Evolutionary conservation across 2,888 invertebrate genomes (phyloP).

Genomic region (Lepidonotus clava): DNA sequence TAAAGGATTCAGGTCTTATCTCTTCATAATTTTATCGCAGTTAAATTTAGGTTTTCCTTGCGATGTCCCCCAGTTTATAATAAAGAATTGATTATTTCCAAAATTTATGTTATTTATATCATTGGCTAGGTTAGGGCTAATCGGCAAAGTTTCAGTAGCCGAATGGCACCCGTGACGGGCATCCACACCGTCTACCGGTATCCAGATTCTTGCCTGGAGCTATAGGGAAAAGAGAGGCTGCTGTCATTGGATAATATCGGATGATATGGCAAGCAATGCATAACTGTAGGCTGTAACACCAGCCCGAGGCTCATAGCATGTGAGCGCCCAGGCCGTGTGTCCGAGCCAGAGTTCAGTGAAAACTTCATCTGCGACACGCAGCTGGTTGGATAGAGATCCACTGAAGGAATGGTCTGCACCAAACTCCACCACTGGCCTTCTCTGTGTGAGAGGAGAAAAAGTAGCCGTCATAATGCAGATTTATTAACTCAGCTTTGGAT

Average conservation of each 20-base stretch:
- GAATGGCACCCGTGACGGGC: neutral
- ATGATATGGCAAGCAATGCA: constrained; percentile 47
- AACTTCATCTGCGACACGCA: constrained; percentile 48
- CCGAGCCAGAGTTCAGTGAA: constrained; percentile 40
- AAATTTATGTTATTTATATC: constrained; percentile 3
- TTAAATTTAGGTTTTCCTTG: no score
- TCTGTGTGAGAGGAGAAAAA: no score
- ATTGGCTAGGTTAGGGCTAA: neutral
- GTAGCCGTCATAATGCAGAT: no score
- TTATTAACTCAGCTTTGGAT: no score
- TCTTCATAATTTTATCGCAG: no score
- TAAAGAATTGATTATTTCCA: no score
- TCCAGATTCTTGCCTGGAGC: constrained; percentile 53
- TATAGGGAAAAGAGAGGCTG: constrained; percentile 20
- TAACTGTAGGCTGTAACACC: constrained; percentile 40
- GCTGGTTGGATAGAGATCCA: constrained; percentile 19
- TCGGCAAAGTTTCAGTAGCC: neutral
- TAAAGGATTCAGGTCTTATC: no score
- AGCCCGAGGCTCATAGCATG: constrained; percentile 10
- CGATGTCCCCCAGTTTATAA: neutral
- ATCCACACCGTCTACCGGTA: neutral
- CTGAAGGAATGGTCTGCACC: no score
- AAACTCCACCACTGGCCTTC: no score
- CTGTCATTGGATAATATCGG: constrained; percentile 21
- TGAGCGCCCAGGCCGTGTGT: neutral